Evolutionary conservation across 1,140 invertebrate species (phyloP).

Genomic region (Muscidifurax raptorellus): DNA sequence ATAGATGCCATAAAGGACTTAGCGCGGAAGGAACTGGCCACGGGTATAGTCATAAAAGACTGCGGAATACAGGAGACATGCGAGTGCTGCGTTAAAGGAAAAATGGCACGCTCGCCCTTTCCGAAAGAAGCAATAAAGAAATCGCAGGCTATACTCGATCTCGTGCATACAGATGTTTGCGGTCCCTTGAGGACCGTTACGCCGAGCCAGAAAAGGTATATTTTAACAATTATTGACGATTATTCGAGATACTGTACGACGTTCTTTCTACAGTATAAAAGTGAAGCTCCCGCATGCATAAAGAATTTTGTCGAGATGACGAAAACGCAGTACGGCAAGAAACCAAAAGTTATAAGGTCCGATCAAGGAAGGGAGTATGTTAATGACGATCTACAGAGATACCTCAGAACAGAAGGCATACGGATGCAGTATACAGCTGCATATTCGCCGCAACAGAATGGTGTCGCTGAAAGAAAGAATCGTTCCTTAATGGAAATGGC

Average conservation of each 20-base stretch:
- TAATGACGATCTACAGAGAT: slow-evolving; percentile 45
- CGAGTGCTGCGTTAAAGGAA: not conserved
- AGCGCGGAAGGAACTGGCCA: too few species aligned
- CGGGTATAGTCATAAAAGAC: too few species aligned
- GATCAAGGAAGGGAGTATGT: slow-evolving; percentile 60
- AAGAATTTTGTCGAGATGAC: slow-evolving; percentile 51
- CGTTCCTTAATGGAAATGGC: slow-evolving; percentile 61
- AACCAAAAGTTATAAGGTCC: slow-evolving; percentile 58
- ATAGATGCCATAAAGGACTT: too few species aligned
- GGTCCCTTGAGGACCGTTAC: too few species aligned
- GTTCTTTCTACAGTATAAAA: slow-evolving; percentile 55
- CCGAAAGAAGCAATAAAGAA: too few species aligned
- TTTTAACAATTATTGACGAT: slow-evolving; percentile 60
- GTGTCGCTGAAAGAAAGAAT: slow-evolving; percentile 49
- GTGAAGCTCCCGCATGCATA: slow-evolving; percentile 53
- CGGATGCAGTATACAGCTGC: too few species aligned
- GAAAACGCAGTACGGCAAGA: slow-evolving; percentile 50
- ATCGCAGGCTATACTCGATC: too few species aligned
- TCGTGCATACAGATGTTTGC: too few species aligned
- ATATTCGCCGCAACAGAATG: too few species aligned
- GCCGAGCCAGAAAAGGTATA: too few species aligned
- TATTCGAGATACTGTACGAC: slow-evolving; percentile 50
- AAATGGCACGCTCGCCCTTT: too few species aligned
- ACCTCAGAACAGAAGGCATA: slow-evolving; percentile 56
- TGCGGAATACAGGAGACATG: not conserved